Conservation (phyloP, 2,797 vertebrate genomes). For the Sebastes jordani region DNA sequence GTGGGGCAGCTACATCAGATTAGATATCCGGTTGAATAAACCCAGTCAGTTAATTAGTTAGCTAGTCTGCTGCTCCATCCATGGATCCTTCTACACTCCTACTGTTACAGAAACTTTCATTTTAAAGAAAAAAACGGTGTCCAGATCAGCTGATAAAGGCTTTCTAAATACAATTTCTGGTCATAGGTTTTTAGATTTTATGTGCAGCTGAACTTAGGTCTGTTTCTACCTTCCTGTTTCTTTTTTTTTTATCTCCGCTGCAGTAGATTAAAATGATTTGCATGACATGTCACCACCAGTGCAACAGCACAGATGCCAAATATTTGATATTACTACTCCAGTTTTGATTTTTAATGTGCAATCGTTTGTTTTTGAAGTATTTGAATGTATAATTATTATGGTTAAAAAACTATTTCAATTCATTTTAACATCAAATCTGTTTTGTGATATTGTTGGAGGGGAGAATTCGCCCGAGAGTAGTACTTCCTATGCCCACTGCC, state of each 20-base stretch:
- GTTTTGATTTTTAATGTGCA: conserved; percentile 18
- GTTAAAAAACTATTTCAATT: background rate
- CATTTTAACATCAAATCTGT: background rate
- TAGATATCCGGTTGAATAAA: background rate
- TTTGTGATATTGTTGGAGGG: background rate
- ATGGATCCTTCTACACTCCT: background rate
- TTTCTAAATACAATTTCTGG: no score
- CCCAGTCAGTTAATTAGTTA: background rate
- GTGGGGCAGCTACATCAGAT: background rate
- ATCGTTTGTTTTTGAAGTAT: conserved; percentile 12
- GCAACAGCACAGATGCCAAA: conserved; percentile 30
- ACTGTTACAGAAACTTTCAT: background rate
- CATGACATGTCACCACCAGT: background rate
- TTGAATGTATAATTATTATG: background rate
- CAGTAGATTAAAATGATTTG: background rate
- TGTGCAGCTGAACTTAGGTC: background rate
- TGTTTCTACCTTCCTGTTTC: conserved; percentile 8
- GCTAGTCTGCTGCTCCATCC: background rate
- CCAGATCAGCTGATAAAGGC: no score
- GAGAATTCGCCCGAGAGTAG: background rate
- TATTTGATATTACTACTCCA: background rate
- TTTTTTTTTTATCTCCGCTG: background rate
- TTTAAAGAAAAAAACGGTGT: background rate
- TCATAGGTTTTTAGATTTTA: no score
- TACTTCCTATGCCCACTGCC: conserved; percentile 8